Conservation (phyloP, 2,888 invertebrate genomes). For the Drosophila recens region DNA sequence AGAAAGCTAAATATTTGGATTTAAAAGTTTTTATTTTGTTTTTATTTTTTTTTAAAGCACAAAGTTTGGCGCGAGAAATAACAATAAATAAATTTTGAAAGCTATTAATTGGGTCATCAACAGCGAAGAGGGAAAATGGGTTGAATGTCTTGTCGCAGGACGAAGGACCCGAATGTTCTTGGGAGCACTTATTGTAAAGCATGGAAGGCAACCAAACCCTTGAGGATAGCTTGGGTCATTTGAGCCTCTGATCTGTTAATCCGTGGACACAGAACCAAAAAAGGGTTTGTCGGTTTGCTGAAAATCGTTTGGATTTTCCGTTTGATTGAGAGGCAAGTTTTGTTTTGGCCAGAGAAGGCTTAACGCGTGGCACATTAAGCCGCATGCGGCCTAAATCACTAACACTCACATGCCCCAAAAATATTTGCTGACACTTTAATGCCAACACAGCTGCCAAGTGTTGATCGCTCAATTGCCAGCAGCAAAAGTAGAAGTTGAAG, state of each 20-base stretch:
- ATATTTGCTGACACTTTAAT: constrained; percentile 73
- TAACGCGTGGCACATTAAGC: constrained; percentile 61
- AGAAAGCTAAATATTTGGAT: constrained; percentile 22
- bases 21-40: constrained; percentile 42
- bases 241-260: constrained; percentile 55
- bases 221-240: constrained; percentile 36
- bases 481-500: constrained; percentile 25
- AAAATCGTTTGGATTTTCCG: constrained; percentile 40
- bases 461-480: constrained; percentile 69
- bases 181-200: constrained; percentile 37
- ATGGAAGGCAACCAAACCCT: constrained; percentile 9
- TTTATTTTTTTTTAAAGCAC: neutral
- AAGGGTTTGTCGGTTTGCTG: constrained; percentile 37
- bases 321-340: constrained; percentile 64
- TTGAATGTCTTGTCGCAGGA: constrained; percentile 37
- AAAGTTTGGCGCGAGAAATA: constrained; percentile 37
- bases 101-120: constrained; percentile 73
- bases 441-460: constrained; percentile 74
- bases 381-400: constrained; percentile 66
- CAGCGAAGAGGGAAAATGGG: constrained; percentile 32
- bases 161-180: constrained; percentile 35
- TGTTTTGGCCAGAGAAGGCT: constrained; percentile 50
- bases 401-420: constrained; percentile 30
- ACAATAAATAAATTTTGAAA: constrained; percentile 59
- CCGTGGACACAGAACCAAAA: constrained; percentile 30